These are phyloP conservation scores for Passer domesticus DNA, from an alignment of 2,113 vertebrate species.

Conservation along the genomic window DNA sequence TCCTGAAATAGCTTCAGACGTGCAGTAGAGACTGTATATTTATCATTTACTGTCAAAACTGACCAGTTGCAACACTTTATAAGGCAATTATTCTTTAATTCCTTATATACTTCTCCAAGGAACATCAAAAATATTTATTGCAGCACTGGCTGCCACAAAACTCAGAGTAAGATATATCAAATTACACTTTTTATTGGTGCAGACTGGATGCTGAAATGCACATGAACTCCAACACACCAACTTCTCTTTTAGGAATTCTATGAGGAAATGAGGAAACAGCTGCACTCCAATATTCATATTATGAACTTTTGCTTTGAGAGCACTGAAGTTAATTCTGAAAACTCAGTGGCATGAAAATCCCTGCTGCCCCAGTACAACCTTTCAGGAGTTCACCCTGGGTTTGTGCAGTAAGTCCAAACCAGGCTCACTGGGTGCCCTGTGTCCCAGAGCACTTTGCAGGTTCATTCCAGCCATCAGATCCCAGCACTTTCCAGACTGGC, in stretches of 20 bases:
- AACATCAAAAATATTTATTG: slow-evolving; percentile 1
- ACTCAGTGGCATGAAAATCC: background rate
- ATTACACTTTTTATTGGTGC: background rate
- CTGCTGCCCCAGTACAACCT: background rate
- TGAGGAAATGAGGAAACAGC: background rate
- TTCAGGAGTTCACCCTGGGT: background rate
- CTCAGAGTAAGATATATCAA: background rate
- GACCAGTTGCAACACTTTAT: background rate
- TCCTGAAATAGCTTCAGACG: slow-evolving; percentile 11
- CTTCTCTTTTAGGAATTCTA: background rate
- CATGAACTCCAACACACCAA: background rate
- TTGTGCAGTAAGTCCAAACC: slow-evolving; percentile 20
- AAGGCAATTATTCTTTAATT: slow-evolving; percentile 32
- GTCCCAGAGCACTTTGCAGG: background rate
- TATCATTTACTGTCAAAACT: background rate
- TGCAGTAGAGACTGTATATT: background rate
- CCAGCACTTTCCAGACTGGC: background rate
- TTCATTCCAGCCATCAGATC: background rate
- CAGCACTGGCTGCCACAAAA: background rate
- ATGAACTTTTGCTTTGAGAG: background rate
- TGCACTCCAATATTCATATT: background rate
- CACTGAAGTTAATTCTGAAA: background rate
- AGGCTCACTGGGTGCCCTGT: background rate
- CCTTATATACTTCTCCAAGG: background rate
- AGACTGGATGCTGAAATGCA: background rate